Evolutionary conservation across 1,140 invertebrate genomes (phyloP), one percentile per base, ranked within the genome.

Genomic region (Cylas formicarius): DNA sequence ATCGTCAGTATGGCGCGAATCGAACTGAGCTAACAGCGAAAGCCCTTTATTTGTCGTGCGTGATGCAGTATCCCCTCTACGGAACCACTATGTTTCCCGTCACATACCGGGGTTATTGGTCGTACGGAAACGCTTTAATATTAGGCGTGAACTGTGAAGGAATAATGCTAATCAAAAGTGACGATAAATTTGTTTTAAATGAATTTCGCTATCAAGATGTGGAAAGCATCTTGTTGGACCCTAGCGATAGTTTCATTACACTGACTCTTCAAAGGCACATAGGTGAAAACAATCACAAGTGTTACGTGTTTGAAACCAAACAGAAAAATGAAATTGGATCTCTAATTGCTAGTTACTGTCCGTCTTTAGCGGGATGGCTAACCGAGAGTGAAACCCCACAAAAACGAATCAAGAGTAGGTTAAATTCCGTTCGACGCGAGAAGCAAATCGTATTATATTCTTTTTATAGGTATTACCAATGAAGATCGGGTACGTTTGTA

Each of bases 41-140:
- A 68, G 90, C 93, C 6, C 75, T 95, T 53, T 96, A 96, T 65
- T 68, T 97, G 31, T 92, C 90, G 1, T 94, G 91, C 60, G 92
- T 97, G 1, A 96, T 95, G 88, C 92, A 97, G 67, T 97, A 94
- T 67, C 90, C 92, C 0, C 72, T 96, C 1, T 96, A 96, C 61
- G 93, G 92, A 2, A 93, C 90, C 34, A 93, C 91, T 0, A 81
- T 95, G 71, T 96, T 90, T 67, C 81, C 82, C 22, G 92, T 95
- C 19, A 86, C 83, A 1, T 95, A 95, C 63, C 80, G 90, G 49
- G 91, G 86, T 13, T 66, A 66, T 41, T 66, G 63, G 63, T 86
- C 86, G 5, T 92, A 93, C 61, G 89, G 62, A 8, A 67, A 65
- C 38, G 55, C 61, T 26, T 47, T 67, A 14, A 63, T 90, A 9